Base-by-base conservation (phyloP, 1,140 invertebrate genomes). In the Drosophila lowei region DNA sequence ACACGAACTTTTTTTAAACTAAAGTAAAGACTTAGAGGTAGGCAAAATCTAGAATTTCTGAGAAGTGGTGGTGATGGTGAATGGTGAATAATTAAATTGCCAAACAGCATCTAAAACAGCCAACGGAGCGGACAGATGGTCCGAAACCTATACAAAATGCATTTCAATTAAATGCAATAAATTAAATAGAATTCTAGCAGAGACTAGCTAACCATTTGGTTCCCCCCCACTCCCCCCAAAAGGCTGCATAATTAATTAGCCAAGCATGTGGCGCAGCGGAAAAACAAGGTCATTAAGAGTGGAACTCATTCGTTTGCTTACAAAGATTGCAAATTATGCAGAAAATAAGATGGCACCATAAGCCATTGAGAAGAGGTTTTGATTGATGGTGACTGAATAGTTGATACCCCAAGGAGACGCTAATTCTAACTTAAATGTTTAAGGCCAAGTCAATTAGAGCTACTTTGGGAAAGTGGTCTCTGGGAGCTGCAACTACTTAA, bases 111-210 rank as follows among this genome's bases (percentile, higher is more conserved):
- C 55, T 50, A 47, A 67, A 59, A 59, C 13, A 41, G 16, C 1
- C 55, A 72, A 61, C 47, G 38, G 13, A 25, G 34, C 23, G 43
- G 38, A 16, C 57, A 63, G 58, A 25, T 64, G 55, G 28, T 43
- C 42, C 49, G 30, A 41, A 50, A 67, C 58, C 64, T 53, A 75
- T 68, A 46, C 34, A 30, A 57, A 77, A 81, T 81, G 68, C 63
- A 77, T 74, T 81, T 74, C 68, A 83, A 74, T 83, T 81, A 77
- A 70, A 83, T 59, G 63, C 63, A 77, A 79, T 79, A 79, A 79
- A 81, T 81, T 81, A 58, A 81, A 59, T 64, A 66, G 47, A 61
- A 15, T 43, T 59, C 47, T 41, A 46, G 54, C 34, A 66, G 43
- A 58, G 13, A 42, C 11, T 50, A 41, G 44, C 54, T 52, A 70